Conservation (phyloP, 1,140 invertebrate genomes). For the Marisa cornuarietis region DNA sequence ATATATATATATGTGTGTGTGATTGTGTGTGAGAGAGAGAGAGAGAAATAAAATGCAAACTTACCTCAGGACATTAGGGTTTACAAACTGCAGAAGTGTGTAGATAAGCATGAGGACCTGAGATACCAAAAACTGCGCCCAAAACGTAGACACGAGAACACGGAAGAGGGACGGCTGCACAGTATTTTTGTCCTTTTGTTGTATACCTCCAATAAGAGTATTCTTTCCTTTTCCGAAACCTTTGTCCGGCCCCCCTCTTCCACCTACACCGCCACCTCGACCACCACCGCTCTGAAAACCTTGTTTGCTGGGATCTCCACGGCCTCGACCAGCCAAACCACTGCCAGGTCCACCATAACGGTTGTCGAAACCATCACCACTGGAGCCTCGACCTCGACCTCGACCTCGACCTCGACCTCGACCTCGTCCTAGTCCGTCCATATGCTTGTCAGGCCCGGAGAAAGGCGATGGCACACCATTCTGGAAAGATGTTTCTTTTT, state of each 20-base stretch:
- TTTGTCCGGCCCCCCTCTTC: not conserved
- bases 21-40: not conserved
- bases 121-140: not conserved
- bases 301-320: not conserved
- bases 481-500: slow-evolving; percentile 1
- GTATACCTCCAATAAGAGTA: not conserved
- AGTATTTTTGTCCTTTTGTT: not conserved
- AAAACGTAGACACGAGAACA: not conserved
- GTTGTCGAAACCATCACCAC: not conserved
- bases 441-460: not conserved
- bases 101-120: slow-evolving; percentile 5
- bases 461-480: not conserved
- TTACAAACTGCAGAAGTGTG: slow-evolving; percentile 13
- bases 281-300: not conserved
- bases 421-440: not conserved
- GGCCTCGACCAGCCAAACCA: not conserved
- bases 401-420: not conserved
- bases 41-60: not conserved
- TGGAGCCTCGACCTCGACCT: not conserved
- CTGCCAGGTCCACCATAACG: not conserved
- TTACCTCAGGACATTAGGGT: slow-evolving; percentile 5
- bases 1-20: not conserved
- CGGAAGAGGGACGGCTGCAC: slow-evolving; percentile 12
- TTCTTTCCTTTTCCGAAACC: not conserved
- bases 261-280: not conserved